phyloP scores from a whole-genome alignment of 2,113 vertebrate species.

The Actenoides hombroni region DNA sequence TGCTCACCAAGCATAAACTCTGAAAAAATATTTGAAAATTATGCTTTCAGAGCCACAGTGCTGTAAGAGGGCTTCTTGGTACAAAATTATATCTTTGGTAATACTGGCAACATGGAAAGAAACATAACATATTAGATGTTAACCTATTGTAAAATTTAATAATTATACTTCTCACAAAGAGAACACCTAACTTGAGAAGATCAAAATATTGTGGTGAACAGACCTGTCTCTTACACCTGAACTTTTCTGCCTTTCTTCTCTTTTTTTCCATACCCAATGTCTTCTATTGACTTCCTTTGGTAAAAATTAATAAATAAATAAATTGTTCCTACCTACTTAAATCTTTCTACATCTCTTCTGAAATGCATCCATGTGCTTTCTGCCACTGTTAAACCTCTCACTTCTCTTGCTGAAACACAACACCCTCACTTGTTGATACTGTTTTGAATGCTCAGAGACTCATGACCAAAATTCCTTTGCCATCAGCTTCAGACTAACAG shows the following conservation, averaged over 20 bases:
- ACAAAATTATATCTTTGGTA: not conserved
- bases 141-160: not conserved
- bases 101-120: not conserved
- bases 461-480: not conserved
- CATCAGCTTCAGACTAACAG: not conserved
- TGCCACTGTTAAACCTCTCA: not conserved
- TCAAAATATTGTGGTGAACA: not conserved
- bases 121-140: not conserved
- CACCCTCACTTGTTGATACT: not conserved
- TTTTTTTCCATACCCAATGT: not conserved
- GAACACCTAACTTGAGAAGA: not conserved
- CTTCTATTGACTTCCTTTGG: not conserved
- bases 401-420: not conserved
- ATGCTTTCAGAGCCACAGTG: not conserved
- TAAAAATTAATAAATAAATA: not conserved
- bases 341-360: not conserved
- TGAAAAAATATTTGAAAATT: conserved; percentile 21
- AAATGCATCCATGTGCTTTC: not conserved
- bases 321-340: not conserved
- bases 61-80: not conserved
- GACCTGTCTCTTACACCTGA: not conserved
- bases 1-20: not conserved
- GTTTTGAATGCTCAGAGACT: not conserved
- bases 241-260: not conserved
- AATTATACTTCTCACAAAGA: not conserved